A percentile compares a stretch with the other conserved stretches of the same genome.
phyloP scores from a whole-genome alignment of 1,140 invertebrate species.

The Diorhabda elongata region DNA sequence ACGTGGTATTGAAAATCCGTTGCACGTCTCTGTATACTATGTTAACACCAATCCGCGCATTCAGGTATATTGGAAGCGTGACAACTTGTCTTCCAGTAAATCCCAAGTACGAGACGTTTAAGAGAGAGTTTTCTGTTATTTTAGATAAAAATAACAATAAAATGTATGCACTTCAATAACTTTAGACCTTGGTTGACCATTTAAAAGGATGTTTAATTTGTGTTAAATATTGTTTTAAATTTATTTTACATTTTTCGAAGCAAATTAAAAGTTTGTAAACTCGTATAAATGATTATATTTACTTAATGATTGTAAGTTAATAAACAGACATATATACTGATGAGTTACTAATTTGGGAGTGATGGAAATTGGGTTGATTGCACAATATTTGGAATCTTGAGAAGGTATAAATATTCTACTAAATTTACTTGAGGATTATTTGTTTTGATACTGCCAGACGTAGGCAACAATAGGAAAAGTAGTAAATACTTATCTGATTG shows the following conservation, averaged over 20 bases:
- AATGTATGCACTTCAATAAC: constrained; percentile 1
- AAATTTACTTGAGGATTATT: too few relatives aligned
- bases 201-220: constrained; percentile 1
- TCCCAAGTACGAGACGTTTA: constrained; percentile 1
- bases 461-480: too few relatives aligned
- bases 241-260: constrained; percentile 1
- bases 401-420: too few relatives aligned
- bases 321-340: too few relatives aligned
- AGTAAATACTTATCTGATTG: too few relatives aligned
- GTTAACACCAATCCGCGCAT: constrained; percentile 7
- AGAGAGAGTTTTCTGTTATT: constrained; percentile 2
- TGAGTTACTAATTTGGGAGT: too few relatives aligned
- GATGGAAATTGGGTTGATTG: too few relatives aligned
- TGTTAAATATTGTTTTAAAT: constrained; percentile 1
- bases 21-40: neutral
- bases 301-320: too few relatives aligned
- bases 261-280: neutral
- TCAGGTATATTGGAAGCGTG: constrained; percentile 11
- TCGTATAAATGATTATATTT: too few relatives aligned
- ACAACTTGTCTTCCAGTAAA: neutral
- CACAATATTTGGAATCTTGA: too few relatives aligned
- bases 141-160: neutral
- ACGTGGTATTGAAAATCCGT: too few relatives aligned
- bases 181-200: neutral
- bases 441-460: too few relatives aligned